Percentiles rank a stretch among this genome's conserved stretches.
These are phyloP conservation scores for Callipepla californica DNA, from an alignment of 2,113 vertebrate species.

Conservation along the genomic window DNA sequence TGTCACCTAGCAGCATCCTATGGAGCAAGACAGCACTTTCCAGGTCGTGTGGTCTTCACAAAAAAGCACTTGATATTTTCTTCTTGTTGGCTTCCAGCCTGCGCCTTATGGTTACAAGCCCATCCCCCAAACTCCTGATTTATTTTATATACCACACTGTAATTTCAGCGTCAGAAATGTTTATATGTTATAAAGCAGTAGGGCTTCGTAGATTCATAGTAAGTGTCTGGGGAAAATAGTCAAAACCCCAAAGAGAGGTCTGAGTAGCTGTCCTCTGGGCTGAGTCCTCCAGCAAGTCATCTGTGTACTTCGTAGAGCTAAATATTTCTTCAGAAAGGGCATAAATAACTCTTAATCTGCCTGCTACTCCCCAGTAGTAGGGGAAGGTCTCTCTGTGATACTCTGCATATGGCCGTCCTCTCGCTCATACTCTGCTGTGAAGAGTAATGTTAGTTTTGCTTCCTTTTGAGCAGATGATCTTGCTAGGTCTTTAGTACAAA, in stretches of 20 bases:
- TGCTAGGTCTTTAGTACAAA: not conserved
- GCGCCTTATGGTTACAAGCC: not conserved
- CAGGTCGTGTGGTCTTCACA: not conserved
- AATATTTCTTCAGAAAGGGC: not conserved
- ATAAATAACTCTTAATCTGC: not conserved
- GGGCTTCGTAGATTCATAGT: not conserved
- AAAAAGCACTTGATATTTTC: not conserved
- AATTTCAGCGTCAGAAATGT: not conserved
- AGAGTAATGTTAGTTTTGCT: not conserved
- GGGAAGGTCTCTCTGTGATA: not conserved
- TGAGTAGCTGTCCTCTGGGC: not conserved
- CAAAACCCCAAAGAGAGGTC: not conserved
- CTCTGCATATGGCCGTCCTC: not conserved
- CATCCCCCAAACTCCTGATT: not conserved
- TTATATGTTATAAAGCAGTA: not conserved
- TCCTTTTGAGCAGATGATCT: not conserved
- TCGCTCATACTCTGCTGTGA: not conserved
- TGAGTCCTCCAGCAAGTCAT: not conserved
- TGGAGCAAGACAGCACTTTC: not conserved
- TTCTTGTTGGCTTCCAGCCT: not conserved
- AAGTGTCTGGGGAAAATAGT: not conserved
- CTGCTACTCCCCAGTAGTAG: not conserved
- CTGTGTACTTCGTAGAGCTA: not conserved
- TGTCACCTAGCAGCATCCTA: not conserved
- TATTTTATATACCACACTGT: not conserved